These are phyloP conservation scores for Acleris sparsana DNA, from an alignment of 2,888 invertebrate genomes.

Conservation along the genomic window DNA sequence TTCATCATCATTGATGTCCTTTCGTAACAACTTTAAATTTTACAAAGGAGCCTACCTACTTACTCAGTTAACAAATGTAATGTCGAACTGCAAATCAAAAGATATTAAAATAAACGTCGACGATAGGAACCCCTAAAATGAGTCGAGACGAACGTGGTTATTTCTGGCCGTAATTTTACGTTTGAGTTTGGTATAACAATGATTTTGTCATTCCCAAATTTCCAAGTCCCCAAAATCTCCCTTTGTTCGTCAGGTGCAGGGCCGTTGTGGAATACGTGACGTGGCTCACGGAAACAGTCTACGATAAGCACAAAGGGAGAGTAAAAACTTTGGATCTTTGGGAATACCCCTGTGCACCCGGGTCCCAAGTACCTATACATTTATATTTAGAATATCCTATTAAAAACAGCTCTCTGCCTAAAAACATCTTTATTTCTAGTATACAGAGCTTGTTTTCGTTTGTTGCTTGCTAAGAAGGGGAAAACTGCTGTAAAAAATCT, in stretches of 20 bases:
- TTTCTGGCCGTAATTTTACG: no score
- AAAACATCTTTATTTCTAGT: constrained; percentile 42
- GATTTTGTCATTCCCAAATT: constrained; percentile 9
- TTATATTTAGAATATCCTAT: constrained; percentile 5
- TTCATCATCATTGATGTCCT: no score
- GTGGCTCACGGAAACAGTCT: constrained; percentile 40
- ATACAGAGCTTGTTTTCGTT: constrained; percentile 38
- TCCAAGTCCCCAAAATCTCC: constrained; percentile 16
- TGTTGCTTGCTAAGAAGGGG: constrained; percentile 34
- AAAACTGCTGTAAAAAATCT: constrained; percentile 50
- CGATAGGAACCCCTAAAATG: no score
- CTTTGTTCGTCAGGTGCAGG: constrained; percentile 43
- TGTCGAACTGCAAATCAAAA: no score
- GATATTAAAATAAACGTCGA: no score
- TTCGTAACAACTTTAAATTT: no score
- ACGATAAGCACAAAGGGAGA: constrained; percentile 51
- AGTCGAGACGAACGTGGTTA: no score
- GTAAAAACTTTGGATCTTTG: constrained; percentile 54
- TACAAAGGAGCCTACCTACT: no score
- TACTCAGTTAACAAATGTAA: no score
- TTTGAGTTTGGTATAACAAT: background rate
- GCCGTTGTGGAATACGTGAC: constrained; percentile 48
- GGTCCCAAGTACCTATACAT: constrained; percentile 7
- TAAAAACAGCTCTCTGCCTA: constrained; percentile 19
- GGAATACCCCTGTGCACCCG: constrained; percentile 59